phyloP scores from a whole-genome alignment of 2,113 vertebrate genomes.

The Ceratotherium simum region DNA sequence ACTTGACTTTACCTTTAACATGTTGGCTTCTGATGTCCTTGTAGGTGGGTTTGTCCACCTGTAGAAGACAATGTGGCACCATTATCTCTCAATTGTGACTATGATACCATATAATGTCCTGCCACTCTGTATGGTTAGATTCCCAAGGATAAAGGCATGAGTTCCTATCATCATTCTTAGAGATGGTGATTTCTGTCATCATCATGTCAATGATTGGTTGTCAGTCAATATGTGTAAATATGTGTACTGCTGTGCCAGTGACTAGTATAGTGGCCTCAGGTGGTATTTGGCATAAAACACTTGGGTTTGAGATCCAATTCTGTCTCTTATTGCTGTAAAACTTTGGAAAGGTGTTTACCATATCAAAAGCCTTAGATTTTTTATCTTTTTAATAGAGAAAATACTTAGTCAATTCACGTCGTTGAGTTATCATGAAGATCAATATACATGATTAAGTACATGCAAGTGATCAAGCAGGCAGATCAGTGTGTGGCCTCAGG shows the following conservation, averaged over 20 bases:
- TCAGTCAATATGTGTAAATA: too few species aligned
- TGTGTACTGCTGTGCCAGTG: rapidly evolving
- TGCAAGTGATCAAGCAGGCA: background rate
- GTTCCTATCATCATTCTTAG: background rate
- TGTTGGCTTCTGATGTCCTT: conserved; percentile 47
- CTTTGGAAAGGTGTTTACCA: background rate
- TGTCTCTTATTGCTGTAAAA: background rate
- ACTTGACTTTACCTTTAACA: conserved; percentile 58
- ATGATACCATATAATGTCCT: background rate
- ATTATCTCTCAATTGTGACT: background rate
- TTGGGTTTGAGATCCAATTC: background rate
- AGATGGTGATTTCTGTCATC: too few species aligned
- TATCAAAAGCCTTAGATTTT: background rate
- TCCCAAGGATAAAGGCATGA: background rate
- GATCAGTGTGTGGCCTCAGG: background rate
- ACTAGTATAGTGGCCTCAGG: rapidly evolving
- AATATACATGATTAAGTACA: rapidly evolving
- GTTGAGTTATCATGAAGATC: background rate
- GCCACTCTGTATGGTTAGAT: background rate
- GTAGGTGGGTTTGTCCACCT: conserved; percentile 40
- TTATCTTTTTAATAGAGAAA: background rate
- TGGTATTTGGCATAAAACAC: background rate
- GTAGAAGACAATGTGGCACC: background rate
- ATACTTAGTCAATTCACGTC: background rate
- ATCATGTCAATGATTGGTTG: rapidly evolving